phyloP scores from a whole-genome alignment of 2,797 vertebrate genomes.

The Anisognathus igniventris region DNA sequence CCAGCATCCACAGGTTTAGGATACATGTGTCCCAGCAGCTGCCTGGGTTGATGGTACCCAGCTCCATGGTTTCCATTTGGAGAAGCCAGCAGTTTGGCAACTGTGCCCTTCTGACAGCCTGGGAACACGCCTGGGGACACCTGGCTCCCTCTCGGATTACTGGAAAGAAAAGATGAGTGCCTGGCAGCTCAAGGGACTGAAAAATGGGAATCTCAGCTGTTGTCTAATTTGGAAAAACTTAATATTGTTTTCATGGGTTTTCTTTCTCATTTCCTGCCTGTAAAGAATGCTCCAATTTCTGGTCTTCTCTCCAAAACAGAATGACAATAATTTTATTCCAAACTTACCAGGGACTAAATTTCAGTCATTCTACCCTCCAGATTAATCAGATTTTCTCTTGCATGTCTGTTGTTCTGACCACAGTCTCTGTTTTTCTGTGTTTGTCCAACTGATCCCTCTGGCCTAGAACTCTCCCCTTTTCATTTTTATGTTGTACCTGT shows the following conservation, averaged over 20 bases:
- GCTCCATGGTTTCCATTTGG: not conserved
- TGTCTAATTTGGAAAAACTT: not conserved
- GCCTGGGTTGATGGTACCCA: not conserved
- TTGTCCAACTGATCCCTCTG: not conserved
- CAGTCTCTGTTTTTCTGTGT: not conserved
- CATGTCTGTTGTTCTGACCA: not conserved
- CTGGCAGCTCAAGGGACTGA: not conserved
- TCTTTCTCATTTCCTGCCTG: not conserved
- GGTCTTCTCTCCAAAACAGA: not conserved
- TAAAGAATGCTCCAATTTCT: not conserved
- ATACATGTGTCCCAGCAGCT: not conserved
- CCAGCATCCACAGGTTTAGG: not conserved
- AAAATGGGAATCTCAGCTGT: not conserved
- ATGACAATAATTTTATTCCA: not conserved
- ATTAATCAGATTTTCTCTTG: not conserved
- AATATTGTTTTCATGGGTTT: not conserved
- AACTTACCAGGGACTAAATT: not conserved
- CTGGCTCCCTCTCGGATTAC: not conserved
- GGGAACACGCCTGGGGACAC: not conserved
- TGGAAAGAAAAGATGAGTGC: not conserved
- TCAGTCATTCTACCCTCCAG: not conserved
- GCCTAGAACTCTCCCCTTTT: not conserved
- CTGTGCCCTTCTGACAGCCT: not conserved
- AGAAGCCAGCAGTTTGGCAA: not conserved
- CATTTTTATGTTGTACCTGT: not conserved